Evolutionary conservation across 1,140 invertebrate genomes (phyloP), one percentile per base, ranked within the genome.

Genomic region (Drosophila teissieri): DNA sequence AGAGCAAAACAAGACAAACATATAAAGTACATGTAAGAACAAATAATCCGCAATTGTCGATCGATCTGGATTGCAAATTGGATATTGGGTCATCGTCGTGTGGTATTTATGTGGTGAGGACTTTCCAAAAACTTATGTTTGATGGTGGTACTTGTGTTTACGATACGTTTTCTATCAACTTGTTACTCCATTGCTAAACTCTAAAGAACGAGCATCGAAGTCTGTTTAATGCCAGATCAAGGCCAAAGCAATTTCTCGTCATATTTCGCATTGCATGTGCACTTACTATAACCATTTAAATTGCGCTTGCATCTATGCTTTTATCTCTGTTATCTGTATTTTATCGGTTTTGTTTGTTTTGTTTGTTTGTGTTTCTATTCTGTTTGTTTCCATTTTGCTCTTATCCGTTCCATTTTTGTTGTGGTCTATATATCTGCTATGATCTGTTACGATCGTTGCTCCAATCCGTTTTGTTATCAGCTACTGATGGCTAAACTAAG

Each of bases 401-500:
- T 63, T 10, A 24, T 53, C 31, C 45, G 42, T 27, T 63, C 8
- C 37, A 11, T 22, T 36, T 31, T 48, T 31, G 40, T n/a, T 58
- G 24, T 44, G 39, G 27, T 58, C 39, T 22, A 31, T 45, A 46
- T 51, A 51, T 34, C 31, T 64, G 45, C 22, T 63, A 34, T 14
- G 14, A 39, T 64, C 34, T n/a, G 31, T 17, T 27, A 4, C 51
- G 14, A 15, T 44, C 22, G n/a, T 53, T 49, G 12, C 49, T 46
- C 24, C 67, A 36, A 34, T 52, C 27, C 48, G 10, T 51, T 37
- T 27, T 44, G 53, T 70, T 72, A 70, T 58, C 68, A 72, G 44
- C 68, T 72, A 72, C 65, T 70, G 52, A 70, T 72, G 68, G 65
- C 65, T 72, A 57, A 72, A 72, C 68, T 72, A 72, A 72, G 68